Base-by-base conservation (phyloP, 2,888 invertebrate species). In the Allygus modestus region DNA sequence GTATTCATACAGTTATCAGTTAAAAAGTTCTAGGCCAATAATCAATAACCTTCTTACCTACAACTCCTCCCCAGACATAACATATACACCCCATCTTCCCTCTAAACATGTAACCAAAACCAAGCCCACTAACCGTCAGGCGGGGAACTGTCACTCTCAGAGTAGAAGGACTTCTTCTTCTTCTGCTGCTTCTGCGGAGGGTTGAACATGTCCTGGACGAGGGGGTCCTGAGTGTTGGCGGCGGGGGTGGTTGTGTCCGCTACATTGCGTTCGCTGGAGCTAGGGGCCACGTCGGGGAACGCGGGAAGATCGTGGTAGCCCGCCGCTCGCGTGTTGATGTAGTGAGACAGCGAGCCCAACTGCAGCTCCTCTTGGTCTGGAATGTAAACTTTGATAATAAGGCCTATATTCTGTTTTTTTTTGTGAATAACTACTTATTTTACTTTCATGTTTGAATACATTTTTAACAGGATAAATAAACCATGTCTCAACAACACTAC, bases 341-440 rank as follows among this genome's bases (percentile, higher is more conserved):
- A 97, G 91, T 99, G 99, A 0, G 99, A 99, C 83, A 99, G 91
- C 0, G 98, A 97, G 0, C 99, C 99, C 89, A 99, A 92, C 88
- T 99, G 98, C 91, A 95, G 98, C 88, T 96, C 95, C 90, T 96
- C 96, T 54, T 96, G 93, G 88, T 96, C 96, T 95, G 90, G 87
- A 88, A 87, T 84, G 77, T 17, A 4, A 46, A 37, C 4, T 37
- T 37, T 37, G 4, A 37, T n/a, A n/a, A n/a, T n/a, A n/a, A n/a
- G n/a, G n/a, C n/a, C n/a, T n/a, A n/a, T n/a, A n/a, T n/a, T 43
- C n/a, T n/a, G n/a, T 37, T 37, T 37, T 37, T 37, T 37, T 37
- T 37, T n/a, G n/a, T n/a, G n/a, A n/a, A n/a, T n/a, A n/a, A n/a
- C n/a, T n/a, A n/a, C n/a, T n/a, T n/a, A n/a, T n/a, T n/a, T n/a